A percentile compares a stretch with the other conserved stretches of the same genome.
Evolutionary conservation across 1,140 invertebrate species (phyloP).

Genomic region (Trachelipus rathkii): DNA sequence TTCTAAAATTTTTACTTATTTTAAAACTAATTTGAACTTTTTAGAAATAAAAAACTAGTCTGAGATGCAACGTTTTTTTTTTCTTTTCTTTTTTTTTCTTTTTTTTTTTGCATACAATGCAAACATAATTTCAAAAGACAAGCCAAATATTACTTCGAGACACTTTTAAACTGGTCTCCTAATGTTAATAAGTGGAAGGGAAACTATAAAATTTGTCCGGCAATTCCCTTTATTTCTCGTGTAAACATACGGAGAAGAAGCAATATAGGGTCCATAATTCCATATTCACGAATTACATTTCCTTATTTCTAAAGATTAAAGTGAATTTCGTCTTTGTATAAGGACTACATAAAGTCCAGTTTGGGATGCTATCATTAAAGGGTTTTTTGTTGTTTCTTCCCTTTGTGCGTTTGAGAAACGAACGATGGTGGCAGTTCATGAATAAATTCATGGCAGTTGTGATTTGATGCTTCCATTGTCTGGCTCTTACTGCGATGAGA

Average conservation of each 20-base stretch:
- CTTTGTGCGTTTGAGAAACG: constrained; percentile 30
- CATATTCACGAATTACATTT: constrained; percentile 2
- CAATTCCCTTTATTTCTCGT: constrained; percentile 1
- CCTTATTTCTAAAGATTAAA: not conserved
- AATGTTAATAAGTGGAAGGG: constrained; percentile 7
- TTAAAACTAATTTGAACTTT: no score
- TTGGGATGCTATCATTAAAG: not conserved
- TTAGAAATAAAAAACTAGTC: no score
- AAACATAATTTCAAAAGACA: not conserved
- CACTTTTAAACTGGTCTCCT: constrained; percentile 10
- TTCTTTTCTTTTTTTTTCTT: no score
- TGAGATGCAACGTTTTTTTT: no score
- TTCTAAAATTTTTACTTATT: no score
- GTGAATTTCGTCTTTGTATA: not conserved
- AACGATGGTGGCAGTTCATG: constrained; percentile 41
- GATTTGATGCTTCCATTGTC: constrained; percentile 42
- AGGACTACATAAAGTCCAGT: not conserved
- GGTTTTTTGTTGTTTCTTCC: constrained; percentile 5
- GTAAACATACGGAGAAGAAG: constrained; percentile 7
- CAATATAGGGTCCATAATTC: constrained; percentile 1
- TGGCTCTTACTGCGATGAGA: constrained; percentile 42
- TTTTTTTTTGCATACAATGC: no score
- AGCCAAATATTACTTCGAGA: not conserved
- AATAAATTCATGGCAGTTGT: constrained; percentile 44
- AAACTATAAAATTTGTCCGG: constrained; percentile 7